A percentile compares a stretch with the other conserved stretches of the same genome.
phyloP scores from a whole-genome alignment of 2,797 vertebrate species.

The Sebastes diploproa region DNA sequence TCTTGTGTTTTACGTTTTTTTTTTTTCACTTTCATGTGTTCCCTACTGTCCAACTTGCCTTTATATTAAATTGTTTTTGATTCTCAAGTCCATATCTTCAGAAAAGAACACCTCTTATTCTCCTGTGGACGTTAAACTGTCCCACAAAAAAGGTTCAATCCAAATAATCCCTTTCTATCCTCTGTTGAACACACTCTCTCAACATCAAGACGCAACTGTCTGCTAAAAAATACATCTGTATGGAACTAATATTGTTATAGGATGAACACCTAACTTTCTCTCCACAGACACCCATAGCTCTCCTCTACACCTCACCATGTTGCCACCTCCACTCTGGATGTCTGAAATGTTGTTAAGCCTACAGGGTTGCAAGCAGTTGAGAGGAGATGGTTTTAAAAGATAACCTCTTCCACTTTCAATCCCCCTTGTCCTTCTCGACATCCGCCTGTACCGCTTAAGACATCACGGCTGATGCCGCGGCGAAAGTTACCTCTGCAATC shows the following conservation, averaged over 20 bases:
- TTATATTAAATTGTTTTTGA: background rate
- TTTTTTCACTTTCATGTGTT: background rate
- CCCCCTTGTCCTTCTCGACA: slow-evolving; percentile 34
- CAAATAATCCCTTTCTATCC: no score
- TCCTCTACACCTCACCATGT: background rate
- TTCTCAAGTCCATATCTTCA: background rate
- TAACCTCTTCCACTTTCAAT: slow-evolving; percentile 50
- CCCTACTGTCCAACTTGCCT: background rate
- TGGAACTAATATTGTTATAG: no score
- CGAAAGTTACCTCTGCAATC: slow-evolving; percentile 48
- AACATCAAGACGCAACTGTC: background rate
- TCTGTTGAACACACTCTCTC: background rate
- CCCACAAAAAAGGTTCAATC: background rate
- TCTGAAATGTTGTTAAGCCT: slow-evolving; percentile 47
- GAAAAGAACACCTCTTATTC: background rate
- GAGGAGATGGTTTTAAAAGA: slow-evolving; percentile 53
- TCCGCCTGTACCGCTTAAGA: slow-evolving; percentile 36
- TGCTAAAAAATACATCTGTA: background rate
- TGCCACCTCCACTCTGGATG: background rate
- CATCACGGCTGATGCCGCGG: slow-evolving; percentile 25
- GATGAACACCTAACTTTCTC: background rate
- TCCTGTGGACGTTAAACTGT: background rate
- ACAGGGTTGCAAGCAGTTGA: slow-evolving; percentile 21
- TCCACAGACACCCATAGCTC: background rate
- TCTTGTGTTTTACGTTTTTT: background rate